Percentiles rank a stretch among this genome's conserved stretches.
phyloP scores from a whole-genome alignment of 2,113 vertebrate genomes.

The Rhynchomys soricoides region DNA sequence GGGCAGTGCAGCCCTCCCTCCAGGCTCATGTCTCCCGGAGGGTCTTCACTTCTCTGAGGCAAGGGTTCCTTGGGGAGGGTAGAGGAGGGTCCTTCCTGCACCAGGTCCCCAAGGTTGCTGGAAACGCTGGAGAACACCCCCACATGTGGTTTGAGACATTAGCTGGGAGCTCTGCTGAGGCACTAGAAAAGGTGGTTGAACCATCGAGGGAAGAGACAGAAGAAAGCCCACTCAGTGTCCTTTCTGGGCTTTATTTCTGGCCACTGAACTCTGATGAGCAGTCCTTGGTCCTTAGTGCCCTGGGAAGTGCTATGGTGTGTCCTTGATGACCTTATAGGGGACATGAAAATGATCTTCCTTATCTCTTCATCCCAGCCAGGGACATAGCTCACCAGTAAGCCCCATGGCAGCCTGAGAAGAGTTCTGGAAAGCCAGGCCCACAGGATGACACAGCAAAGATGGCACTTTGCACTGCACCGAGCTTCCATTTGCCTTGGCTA shows the following conservation, averaged over 20 bases:
- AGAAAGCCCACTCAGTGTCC: not conserved
- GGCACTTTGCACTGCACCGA: accelerated
- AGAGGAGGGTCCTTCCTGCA: accelerated
- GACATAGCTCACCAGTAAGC: not conserved
- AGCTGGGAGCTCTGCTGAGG: not conserved
- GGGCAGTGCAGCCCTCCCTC: not conserved
- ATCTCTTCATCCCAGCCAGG: not conserved
- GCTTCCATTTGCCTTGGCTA: not conserved
- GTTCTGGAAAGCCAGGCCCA: accelerated
- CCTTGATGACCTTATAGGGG: not conserved
- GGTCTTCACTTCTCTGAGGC: not conserved
- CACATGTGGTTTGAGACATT: accelerated
- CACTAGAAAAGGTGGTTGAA: not conserved
- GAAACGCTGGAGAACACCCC: accelerated
- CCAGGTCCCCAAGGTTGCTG: not conserved
- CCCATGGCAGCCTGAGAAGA: not conserved
- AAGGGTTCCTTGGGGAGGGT: not conserved
- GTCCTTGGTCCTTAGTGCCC: not conserved
- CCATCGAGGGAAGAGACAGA: accelerated
- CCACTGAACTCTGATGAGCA: not conserved
- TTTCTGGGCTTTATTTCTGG: not conserved
- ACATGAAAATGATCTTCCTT: not conserved
- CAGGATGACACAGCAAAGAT: accelerated
- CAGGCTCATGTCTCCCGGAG: too few species aligned
- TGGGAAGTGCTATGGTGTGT: not conserved